Conservation (phyloP, 2,888 invertebrate genomes). For the Lissocephala sabroskyi region DNA sequence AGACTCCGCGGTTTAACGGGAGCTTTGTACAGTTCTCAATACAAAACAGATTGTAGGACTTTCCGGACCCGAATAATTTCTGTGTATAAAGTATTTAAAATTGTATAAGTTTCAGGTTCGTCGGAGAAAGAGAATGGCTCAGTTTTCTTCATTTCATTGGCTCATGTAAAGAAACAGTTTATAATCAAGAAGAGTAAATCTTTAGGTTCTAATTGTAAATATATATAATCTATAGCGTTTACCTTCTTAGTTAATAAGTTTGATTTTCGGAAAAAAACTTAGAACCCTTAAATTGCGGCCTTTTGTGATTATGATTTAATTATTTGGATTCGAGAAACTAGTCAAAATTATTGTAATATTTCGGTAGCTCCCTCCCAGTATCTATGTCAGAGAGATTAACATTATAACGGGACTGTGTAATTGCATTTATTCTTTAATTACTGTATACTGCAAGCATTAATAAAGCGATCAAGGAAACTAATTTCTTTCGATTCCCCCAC, state of each 20-base stretch:
- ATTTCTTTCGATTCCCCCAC: too few relatives aligned
- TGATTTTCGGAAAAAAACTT: constrained; percentile 16
- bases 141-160: too few relatives aligned
- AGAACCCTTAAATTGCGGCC: constrained; percentile 37
- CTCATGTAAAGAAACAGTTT: neutral
- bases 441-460: too few relatives aligned
- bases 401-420: neutral
- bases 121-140: too few relatives aligned
- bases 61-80: too few relatives aligned
- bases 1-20: constrained; percentile 25
- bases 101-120: too few relatives aligned
- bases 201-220: constrained; percentile 16
- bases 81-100: too few relatives aligned
- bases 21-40: neutral
- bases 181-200: neutral
- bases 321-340: constrained; percentile 39
- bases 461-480: neutral
- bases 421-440: neutral
- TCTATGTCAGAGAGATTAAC: neutral
- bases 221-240: constrained; percentile 14
- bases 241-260: constrained; percentile 4
- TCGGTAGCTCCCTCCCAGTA: neutral
- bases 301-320: constrained; percentile 45
- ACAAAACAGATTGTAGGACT: constrained; percentile 3
- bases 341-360: constrained; percentile 40